Evolutionary conservation across 1,140 invertebrate genomes (phyloP).

Genomic region (Cydia amplana): DNA sequence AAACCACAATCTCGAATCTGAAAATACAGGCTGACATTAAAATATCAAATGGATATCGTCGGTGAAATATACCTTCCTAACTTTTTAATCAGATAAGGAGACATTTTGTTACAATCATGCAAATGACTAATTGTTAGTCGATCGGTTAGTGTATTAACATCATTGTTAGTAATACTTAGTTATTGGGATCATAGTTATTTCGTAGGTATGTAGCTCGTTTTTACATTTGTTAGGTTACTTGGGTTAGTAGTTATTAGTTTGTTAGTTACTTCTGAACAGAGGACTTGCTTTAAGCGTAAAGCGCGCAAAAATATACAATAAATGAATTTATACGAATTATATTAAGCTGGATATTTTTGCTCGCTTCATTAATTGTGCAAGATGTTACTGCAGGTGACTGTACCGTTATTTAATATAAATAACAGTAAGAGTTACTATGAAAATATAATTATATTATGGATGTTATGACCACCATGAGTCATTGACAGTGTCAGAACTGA

Average conservation of each 20-base stretch:
- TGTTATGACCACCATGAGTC: too few species aligned
- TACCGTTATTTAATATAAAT: too few species aligned
- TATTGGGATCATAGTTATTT: too few species aligned
- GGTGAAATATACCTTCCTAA: background rate
- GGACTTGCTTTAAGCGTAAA: too few species aligned
- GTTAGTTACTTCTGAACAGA: background rate
- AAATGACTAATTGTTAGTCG: background rate
- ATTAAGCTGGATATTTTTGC: too few species aligned
- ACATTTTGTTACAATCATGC: constrained; percentile 12
- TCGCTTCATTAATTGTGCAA: too few species aligned
- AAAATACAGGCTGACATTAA: constrained; percentile 24
- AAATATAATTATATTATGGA: too few species aligned
- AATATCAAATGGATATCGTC: background rate
- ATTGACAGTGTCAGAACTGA: too few species aligned
- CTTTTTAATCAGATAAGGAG: constrained; percentile 12
- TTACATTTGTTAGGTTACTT: background rate
- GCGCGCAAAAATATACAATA: too few species aligned
- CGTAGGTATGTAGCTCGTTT: background rate
- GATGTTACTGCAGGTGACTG: too few species aligned
- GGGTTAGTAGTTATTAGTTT: background rate
- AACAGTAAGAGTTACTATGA: too few species aligned
- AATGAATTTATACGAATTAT: too few species aligned
- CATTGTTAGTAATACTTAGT: constrained; percentile 16
- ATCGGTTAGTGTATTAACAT: constrained; percentile 4
- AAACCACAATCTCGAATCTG: constrained; percentile 93